Conservation (phyloP, 2,797 vertebrate genomes). For the Kryptolebias ocellatus region DNA sequence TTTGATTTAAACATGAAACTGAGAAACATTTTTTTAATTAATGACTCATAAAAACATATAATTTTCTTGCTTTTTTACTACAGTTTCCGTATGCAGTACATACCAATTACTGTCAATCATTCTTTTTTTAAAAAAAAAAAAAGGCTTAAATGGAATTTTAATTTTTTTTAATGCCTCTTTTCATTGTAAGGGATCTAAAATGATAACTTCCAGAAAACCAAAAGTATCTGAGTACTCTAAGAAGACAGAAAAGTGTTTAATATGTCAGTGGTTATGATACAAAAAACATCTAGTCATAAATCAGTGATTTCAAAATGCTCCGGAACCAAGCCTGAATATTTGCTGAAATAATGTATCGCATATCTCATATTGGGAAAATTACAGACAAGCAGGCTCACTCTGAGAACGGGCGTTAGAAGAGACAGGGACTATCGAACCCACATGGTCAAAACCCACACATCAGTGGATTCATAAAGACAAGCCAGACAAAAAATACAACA, state of each 20-base stretch:
- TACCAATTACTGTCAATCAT: too few relatives aligned
- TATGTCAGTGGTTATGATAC: constrained; percentile 37
- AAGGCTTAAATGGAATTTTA: too few relatives aligned
- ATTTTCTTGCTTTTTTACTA: too few relatives aligned
- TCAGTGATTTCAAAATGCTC: constrained; percentile 50
- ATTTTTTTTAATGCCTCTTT: too few relatives aligned
- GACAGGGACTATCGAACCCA: constrained; percentile 69
- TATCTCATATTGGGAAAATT: constrained; percentile 80
- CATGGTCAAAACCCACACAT: constrained; percentile 70
- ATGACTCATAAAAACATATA: too few relatives aligned
- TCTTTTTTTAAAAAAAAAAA: too few relatives aligned
- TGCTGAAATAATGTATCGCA: constrained; percentile 74
- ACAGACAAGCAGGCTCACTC: constrained; percentile 67
- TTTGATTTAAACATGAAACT: too few relatives aligned
- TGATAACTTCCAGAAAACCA: too few relatives aligned
- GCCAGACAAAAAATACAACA: constrained; percentile 57
- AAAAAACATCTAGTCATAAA: constrained; percentile 57
- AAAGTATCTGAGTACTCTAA: not conserved
- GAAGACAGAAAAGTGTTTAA: not conserved
- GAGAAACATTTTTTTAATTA: too few relatives aligned
- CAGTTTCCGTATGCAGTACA: too few relatives aligned
- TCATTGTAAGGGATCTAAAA: too few relatives aligned
- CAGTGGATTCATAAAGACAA: constrained; percentile 46
- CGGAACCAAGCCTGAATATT: constrained; percentile 60
- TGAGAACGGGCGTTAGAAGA: constrained; percentile 62